Base-by-base conservation (phyloP, 2,797 vertebrate species). In the Poeciliopsis presidionis region DNA sequence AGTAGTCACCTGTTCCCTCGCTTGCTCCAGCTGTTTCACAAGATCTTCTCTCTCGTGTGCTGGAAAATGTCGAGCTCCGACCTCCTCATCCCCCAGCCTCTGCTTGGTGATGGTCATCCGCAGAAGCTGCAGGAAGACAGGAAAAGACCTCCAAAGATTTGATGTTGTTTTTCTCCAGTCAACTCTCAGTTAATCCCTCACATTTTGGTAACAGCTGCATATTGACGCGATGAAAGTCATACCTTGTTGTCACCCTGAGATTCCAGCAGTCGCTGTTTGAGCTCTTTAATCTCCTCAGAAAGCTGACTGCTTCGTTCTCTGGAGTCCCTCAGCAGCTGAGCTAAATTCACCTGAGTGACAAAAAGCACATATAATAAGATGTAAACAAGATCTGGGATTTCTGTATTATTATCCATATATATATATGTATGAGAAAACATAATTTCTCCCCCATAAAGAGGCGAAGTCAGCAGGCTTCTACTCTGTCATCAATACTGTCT, bases 241-340 rank as follows among this genome's bases (percentile, higher is more conserved):
- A 99, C 98, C 98, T 99, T 99, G 93, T 99, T 99, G 87, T 99
- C 98, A 1, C 98, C 98, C 92, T 98, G 97, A 75, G 97, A 97
- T 93, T 99, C 98, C 65, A 94, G 93, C 76, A 99, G 93, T 79
- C 97, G 96, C 85, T 98, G 98, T 1, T 97, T 97, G 88, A 99
- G 95, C 87, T 99, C 97, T 91, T 97, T 98, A 80, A 98, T 94
- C 90, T 99, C 98, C 85, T 98, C 97, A 86, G 94, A 95, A 61
- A 99, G 96, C 80, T 96, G 95, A 81, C 95, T 95, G 93, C 94
- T 97, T 91, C 88, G 95, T 87, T 99, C 97, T 90, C 97, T 96
- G 76, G 97, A 97, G 79, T 99, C 96, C 90, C 95, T 95, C 83
- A 99, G 88, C 9, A 99, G 94, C 41, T 99, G 97, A 13, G 94